Conservation (phyloP, 2,797 vertebrate genomes). For the Liparis tanakae region DNA sequence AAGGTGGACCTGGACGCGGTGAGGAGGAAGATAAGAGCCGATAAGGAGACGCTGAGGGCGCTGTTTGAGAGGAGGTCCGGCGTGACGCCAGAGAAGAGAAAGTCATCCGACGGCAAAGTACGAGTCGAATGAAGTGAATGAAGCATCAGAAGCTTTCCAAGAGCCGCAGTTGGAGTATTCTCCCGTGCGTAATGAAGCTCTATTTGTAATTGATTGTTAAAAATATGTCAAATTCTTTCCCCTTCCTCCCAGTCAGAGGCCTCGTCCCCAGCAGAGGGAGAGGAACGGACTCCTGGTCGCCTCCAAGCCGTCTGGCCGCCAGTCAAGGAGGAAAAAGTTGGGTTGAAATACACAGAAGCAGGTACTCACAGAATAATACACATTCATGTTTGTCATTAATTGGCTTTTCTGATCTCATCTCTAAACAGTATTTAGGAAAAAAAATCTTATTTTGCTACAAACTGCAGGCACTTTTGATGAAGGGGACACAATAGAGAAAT, state of each 20-base stretch:
- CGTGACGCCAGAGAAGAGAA: slow-evolving; percentile 77
- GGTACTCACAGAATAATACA: slow-evolving; percentile 76
- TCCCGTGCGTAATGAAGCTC: background rate
- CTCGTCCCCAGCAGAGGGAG: slow-evolving; percentile 83
- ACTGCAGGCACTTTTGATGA: background rate
- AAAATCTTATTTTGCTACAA: background rate
- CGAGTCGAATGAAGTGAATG: slow-evolving; percentile 55
- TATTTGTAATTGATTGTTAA: background rate
- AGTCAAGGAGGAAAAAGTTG: slow-evolving; percentile 91
- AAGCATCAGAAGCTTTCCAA: background rate
- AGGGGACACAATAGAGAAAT: background rate
- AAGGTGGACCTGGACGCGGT: slow-evolving; percentile 85
- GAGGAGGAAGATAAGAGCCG: slow-evolving; percentile 87
- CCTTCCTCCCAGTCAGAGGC: slow-evolving; percentile 76
- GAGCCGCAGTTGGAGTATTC: background rate
- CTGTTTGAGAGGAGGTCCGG: slow-evolving; percentile 88
- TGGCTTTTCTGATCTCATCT: background rate
- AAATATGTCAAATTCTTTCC: slow-evolving; percentile 22
- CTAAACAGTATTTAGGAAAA: background rate
- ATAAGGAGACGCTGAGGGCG: slow-evolving; percentile 88
- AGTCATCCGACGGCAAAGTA: slow-evolving; percentile 86
- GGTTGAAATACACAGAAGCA: slow-evolving; percentile 98
- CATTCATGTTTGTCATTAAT: background rate
- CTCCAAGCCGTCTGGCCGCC: slow-evolving; percentile 96
- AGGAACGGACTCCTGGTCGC: slow-evolving; percentile 92